These are phyloP conservation scores for Dasysyrphus albostriatus DNA, from an alignment of 2,888 invertebrate genomes.

Conservation along the genomic window DNA sequence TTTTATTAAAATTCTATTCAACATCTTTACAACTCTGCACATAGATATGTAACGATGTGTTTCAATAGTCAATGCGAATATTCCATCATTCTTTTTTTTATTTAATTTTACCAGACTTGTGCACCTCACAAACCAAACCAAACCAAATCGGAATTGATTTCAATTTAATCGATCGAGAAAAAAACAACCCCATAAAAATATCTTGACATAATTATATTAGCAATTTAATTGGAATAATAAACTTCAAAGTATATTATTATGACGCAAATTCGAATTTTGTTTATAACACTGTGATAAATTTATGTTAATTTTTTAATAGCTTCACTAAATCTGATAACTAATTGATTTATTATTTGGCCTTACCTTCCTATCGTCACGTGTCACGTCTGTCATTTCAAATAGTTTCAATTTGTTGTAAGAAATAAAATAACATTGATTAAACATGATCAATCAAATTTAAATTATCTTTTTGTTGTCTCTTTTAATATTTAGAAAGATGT, in stretches of 20 bases:
- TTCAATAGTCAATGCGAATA: neutral
- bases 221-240: conserved; percentile 26
- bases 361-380: neutral
- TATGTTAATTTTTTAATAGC: conserved; percentile 14
- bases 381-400: neutral
- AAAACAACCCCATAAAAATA: conserved; percentile 23
- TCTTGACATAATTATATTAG: conserved; percentile 25
- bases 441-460: conserved; percentile 20
- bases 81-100: neutral
- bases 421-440: conserved; percentile 5
- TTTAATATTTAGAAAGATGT: neutral
- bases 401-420: neutral
- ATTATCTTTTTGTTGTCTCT: neutral
- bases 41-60: neutral
- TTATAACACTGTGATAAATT: conserved; percentile 11
- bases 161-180: neutral
- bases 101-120: neutral
- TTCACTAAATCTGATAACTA: conserved; percentile 22
- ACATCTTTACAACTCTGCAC: neutral
- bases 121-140: conserved; percentile 18
- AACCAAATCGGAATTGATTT: neutral
- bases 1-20: neutral
- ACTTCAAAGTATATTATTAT: conserved; percentile 8
- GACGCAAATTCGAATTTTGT: conserved; percentile 22
- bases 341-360: conserved; percentile 24